A percentile compares a stretch with the other conserved stretches of the same genome.
These are phyloP conservation scores for Acanthaster planci DNA, from an alignment of 35 echinoderm and acorn worm genomes.

Conservation along the genomic window DNA sequence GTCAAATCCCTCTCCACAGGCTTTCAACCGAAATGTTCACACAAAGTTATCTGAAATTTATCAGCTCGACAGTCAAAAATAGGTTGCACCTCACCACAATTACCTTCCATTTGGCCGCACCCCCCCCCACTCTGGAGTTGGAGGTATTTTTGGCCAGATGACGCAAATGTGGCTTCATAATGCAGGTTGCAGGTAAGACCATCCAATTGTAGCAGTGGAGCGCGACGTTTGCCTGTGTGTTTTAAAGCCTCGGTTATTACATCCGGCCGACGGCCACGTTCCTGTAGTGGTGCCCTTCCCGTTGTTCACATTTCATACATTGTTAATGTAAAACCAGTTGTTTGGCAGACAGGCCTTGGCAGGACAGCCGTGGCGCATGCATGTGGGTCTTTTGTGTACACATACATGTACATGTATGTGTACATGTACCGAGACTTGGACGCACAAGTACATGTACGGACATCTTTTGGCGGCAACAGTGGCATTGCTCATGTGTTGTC, in stretches of 20 bases:
- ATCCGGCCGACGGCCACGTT: too few relatives aligned
- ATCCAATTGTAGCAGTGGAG: slow-evolving; percentile 11
- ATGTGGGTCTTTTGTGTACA: background rate
- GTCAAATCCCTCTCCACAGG: too few relatives aligned
- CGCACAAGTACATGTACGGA: too few relatives aligned
- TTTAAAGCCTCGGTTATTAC: background rate
- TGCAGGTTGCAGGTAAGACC: background rate
- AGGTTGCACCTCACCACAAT: background rate
- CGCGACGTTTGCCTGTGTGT: background rate
- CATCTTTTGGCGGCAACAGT: too few relatives aligned
- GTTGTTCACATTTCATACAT: background rate
- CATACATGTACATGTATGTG: slow-evolving; percentile 6
- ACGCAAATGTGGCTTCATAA: background rate
- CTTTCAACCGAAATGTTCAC: too few relatives aligned
- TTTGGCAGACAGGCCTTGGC: background rate
- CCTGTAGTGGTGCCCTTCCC: background rate
- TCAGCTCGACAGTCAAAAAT: too few relatives aligned
- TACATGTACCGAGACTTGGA: too few relatives aligned
- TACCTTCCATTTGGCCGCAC: background rate
- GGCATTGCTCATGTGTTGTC: too few relatives aligned
- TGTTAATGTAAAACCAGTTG: slow-evolving; percentile 20
- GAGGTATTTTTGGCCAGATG: background rate
- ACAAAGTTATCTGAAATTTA: too few relatives aligned
- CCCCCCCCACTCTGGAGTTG: background rate
- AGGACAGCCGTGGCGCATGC: background rate